phyloP scores from a whole-genome alignment of 2,113 vertebrate species.

The Platysternon megacephalum region DNA sequence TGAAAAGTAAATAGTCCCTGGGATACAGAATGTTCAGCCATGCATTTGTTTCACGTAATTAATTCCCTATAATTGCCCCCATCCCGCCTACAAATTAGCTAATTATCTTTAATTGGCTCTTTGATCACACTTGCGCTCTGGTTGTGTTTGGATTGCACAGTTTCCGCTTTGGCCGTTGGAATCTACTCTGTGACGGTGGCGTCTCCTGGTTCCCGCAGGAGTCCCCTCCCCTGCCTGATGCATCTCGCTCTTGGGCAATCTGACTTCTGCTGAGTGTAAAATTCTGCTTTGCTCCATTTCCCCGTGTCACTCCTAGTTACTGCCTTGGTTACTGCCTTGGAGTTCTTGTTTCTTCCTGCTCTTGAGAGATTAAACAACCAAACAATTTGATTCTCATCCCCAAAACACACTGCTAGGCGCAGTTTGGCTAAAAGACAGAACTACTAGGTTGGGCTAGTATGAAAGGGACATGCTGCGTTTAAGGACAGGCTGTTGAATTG shows the following conservation, averaged over 20 bases:
- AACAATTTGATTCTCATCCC: not conserved
- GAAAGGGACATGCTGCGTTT: not conserved
- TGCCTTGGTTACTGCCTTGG: not conserved
- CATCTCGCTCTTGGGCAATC: not conserved
- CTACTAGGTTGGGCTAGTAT: too few relatives aligned
- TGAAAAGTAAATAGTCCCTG: not conserved
- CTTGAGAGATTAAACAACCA: not conserved
- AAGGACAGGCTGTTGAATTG: not conserved
- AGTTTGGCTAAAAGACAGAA: not conserved
- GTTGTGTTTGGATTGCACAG: not conserved
- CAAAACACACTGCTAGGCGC: not conserved
- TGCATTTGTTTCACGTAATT: not conserved
- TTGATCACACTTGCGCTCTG: not conserved
- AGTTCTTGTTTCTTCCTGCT: not conserved
- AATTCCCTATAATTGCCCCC: not conserved
- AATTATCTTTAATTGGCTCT: not conserved
- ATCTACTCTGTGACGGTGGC: too few relatives aligned
- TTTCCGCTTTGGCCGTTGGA: not conserved
- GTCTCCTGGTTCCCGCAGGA: not conserved
- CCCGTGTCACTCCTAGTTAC: not conserved
- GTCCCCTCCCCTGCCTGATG: not conserved
- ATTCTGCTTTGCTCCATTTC: not conserved
- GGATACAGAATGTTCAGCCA: not conserved
- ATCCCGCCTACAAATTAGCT: not conserved
- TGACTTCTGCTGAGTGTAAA: not conserved